A percentile compares a stretch with the other conserved stretches of the same genome.
These are phyloP conservation scores for Cavia aperea DNA, from an alignment of 2,113 vertebrate genomes.

Conservation along the genomic window DNA sequence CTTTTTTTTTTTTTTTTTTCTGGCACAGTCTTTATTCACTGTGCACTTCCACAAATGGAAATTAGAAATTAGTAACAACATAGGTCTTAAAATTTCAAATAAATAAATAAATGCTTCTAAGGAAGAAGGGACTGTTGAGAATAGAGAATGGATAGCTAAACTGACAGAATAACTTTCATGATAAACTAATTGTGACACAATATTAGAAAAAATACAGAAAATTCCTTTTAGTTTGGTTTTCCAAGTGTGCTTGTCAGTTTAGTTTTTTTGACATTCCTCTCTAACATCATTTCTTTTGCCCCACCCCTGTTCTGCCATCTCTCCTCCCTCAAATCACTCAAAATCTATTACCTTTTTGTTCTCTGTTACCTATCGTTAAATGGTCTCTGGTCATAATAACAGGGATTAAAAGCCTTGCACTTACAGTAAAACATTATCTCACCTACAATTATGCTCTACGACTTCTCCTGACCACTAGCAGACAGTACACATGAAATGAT, in stretches of 20 bases:
- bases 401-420: slow-evolving; percentile 43
- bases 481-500: slow-evolving; percentile 3
- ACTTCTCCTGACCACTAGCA: slow-evolving; percentile 32
- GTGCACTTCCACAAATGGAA: not conserved
- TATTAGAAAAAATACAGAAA: not conserved
- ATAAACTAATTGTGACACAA: not conserved
- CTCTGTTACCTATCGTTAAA: not conserved
- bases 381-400: not conserved
- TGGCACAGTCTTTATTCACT: not conserved
- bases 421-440: slow-evolving; percentile 55
- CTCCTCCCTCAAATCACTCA: not conserved
- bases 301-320: not conserved
- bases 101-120: not conserved
- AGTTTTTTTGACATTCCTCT: not conserved
- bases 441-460: slow-evolving; percentile 6
- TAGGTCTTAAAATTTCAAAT: not conserved
- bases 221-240: slow-evolving; percentile 4
- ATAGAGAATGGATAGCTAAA: not conserved
- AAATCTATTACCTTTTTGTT: slow-evolving; percentile 17
- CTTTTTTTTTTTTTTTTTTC: not conserved
- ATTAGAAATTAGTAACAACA: not conserved
- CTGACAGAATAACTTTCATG: not conserved
- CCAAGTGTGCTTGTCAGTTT: not conserved
- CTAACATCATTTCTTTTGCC: not conserved
- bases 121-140: not conserved